Evolutionary conservation across 2,113 vertebrate species (phyloP).

Genomic region (Struthidea cinerea): DNA sequence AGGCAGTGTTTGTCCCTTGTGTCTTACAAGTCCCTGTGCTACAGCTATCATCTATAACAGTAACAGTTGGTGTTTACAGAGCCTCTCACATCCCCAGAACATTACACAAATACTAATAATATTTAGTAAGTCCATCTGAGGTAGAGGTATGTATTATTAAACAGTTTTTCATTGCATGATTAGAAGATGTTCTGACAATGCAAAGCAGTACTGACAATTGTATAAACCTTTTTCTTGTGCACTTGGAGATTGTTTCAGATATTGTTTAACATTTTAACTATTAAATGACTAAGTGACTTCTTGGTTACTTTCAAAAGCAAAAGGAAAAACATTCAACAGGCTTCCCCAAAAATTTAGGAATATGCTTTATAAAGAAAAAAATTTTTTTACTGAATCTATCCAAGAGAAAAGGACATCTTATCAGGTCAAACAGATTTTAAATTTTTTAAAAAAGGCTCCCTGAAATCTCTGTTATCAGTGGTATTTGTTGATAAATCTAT

Average conservation of each 20-base stretch:
- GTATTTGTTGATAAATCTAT: not conserved
- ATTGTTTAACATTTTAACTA: not conserved
- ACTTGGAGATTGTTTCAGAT: not conserved
- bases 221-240: not conserved
- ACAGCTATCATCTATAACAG: not conserved
- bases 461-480: not conserved
- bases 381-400: not conserved
- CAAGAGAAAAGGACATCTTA: not conserved
- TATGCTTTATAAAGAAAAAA: not conserved
- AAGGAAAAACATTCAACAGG: not conserved
- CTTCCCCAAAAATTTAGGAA: not conserved
- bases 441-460: not conserved
- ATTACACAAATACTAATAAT: not conserved
- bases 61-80: not conserved
- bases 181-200: not conserved
- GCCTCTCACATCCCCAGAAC: not conserved
- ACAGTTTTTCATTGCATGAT: not conserved
- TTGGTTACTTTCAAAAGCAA: not conserved
- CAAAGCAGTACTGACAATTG: not conserved
- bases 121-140: not conserved
- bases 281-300: not conserved
- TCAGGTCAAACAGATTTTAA: not conserved
- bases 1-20: not conserved
- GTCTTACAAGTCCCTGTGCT: not conserved
- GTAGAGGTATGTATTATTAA: not conserved